Evolutionary conservation across 2,888 invertebrate genomes (phyloP), one percentile per base, ranked within the genome.

Genomic region (Trissolcus japonicus): DNA sequence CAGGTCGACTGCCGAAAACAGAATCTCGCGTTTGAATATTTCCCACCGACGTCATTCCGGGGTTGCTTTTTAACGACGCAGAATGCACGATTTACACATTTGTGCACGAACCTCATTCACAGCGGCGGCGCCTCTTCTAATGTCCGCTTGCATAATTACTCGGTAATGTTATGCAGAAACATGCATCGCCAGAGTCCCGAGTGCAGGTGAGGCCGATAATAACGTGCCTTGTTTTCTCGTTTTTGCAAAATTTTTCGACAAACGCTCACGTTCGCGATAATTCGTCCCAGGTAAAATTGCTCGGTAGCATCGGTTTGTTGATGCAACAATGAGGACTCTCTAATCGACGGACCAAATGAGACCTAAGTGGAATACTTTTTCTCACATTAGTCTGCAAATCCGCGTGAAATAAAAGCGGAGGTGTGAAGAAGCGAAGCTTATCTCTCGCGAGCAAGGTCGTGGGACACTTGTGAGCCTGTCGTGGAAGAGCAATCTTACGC

Each of bases 381-480:
- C 78, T 75, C 78, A 75, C 78, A 74, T 78, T 78, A 75, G 66
- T 75, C 65, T 43, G 17, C 62, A 56, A 63, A 73, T 63, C 60
- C 65, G 48, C 59, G 57, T 57, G 69, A 78, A 75, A 74, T 75
- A 63, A 71, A 66, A 7, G 2, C 25, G 19, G 63, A 76, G 71
- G 76, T 66, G 76, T 53, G 77, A 73, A 67, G 21, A 65, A 59
- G 60, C 51, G 19, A 40, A 21, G 69, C 67, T 65, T 59, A 65
- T 62, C 68, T 73, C 78, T 80, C 82, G 77, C 82, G 77, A 66
- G 83, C 85, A 85, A 85, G 85, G 85, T 85, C 85, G 83, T 83
- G 84, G 78, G 82, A 85, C 83, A 81, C 79, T 80, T 75, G 80
- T 78, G 80, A 77, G 82, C 76, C 71, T 65, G 71, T 73, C 66